Evolutionary conservation across 2,888 invertebrate genomes (phyloP), one percentile per base, ranked within the genome.

Genomic region (Nowickia ferox): DNA sequence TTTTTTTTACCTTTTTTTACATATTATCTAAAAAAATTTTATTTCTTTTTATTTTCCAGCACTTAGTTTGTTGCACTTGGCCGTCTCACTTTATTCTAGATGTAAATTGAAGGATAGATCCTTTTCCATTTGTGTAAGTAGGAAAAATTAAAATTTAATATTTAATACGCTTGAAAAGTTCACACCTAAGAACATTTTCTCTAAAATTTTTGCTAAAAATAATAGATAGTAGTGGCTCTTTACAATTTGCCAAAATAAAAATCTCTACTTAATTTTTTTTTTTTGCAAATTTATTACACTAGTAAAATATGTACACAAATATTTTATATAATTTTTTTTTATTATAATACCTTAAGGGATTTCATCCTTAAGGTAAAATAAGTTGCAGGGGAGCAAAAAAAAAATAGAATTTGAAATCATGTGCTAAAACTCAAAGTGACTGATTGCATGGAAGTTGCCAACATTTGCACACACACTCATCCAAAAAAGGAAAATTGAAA

Each of bases 291-390:
- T 83, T 83, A 83, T 83, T 77, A 66, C 65, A 55, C 76, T 59
- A 77, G 38, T 72, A 83, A 83, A 83, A 77, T 71, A 83, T 83
- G 72, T 77, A 71, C 77, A 71, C 65, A 63, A 77, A 66, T 65
- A 68, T 81, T 76, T 71, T 68, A 87, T 88, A 74, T 74, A 44
- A 40, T 61, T 38, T 38, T 63, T 59, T 63, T 63, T 17, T 48
- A 40, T 61, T 75, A 46, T 42, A 19, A 87, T 87, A 89, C 91
- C 91, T 89, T 89, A 83, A 88, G 91, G 91, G 90, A 90, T 88
- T 90, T 72, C 88, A 89, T 88, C 87, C 89, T 88, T 89, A 88
- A 72, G 65, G 69, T 53, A 77, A 72, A 55, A 15, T 65, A 65
- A 71, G 19, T 42, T 66, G 46, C n/a, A 53, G 22, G 63, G 75